Percentiles rank a stretch among this genome's conserved stretches.
phyloP scores from a whole-genome alignment of 1,140 invertebrate species.

The Wiebesia pumilae region DNA sequence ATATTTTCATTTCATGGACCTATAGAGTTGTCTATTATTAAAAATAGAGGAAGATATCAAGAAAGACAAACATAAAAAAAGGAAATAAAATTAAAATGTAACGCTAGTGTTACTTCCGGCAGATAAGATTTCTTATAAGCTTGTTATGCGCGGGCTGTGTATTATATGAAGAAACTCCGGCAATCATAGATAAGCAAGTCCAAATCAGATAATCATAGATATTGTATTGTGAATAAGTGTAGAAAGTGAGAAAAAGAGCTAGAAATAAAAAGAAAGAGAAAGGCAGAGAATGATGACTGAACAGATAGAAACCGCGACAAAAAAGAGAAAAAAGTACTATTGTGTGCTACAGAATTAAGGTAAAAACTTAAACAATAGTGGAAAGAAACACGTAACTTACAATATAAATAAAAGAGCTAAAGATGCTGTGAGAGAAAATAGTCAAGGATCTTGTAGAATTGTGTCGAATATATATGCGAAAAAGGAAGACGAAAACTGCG shows the following conservation, averaged over 20 bases:
- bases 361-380: not conserved
- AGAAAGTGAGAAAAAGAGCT: not conserved
- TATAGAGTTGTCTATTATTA: slow-evolving; percentile 58
- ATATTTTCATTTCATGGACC: slow-evolving; percentile 71
- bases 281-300: not conserved
- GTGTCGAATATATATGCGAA: not conserved
- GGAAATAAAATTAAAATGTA: slow-evolving; percentile 62
- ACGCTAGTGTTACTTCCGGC: slow-evolving; percentile 59
- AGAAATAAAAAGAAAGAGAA: not conserved
- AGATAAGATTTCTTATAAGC: slow-evolving; percentile 70
- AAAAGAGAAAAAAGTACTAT: not conserved
- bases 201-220: not conserved
- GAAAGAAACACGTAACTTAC: not conserved
- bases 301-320: not conserved
- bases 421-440: not conserved
- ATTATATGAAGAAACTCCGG: slow-evolving; percentile 17
- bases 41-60: not conserved
- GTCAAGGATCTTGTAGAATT: not conserved
- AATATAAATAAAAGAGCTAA: not conserved
- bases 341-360: not conserved
- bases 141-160: slow-evolving; percentile 49
- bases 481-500: not conserved
- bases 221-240: not conserved
- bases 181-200: not conserved
- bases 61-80: not conserved